Conservation (phyloP, 2,888 invertebrate species). For the Ophion ventricosus region DNA sequence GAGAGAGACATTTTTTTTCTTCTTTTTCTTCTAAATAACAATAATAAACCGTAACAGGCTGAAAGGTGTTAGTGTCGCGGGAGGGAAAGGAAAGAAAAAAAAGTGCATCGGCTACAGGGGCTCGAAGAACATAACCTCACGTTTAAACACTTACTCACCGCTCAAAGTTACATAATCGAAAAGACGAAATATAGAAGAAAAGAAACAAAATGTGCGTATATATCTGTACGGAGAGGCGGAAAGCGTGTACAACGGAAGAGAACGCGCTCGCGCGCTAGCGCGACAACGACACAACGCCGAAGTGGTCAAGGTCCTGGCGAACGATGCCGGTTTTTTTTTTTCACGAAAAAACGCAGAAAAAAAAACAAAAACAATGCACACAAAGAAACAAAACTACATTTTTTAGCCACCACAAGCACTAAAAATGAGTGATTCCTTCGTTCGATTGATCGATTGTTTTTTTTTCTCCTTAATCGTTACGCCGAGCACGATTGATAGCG, state of each 20-base stretch:
- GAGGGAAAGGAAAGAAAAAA: background rate
- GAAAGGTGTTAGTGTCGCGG: constrained; percentile 10
- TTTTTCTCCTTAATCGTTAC: constrained; percentile 25
- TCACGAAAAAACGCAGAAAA: constrained; percentile 19
- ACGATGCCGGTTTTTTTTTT: constrained; percentile 50
- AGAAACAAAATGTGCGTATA: constrained; percentile 14
- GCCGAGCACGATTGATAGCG: constrained; percentile 27
- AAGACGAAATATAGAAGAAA: constrained; percentile 35
- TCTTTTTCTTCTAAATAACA: constrained; percentile 35
- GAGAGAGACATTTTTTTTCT: constrained; percentile 51
- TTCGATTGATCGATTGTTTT: constrained; percentile 2
- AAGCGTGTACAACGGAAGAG: constrained; percentile 64
- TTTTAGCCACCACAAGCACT: constrained; percentile 21
- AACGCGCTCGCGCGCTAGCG: constrained; percentile 51
- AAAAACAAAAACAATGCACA: constrained; percentile 50
- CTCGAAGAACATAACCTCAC: constrained; percentile 80
- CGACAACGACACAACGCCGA: constrained; percentile 52
- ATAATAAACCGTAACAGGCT: background rate
- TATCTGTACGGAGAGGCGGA: constrained; percentile 54
- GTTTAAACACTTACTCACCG: constrained; percentile 71
- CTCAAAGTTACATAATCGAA: constrained; percentile 79
- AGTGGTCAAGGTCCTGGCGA: constrained; percentile 47
- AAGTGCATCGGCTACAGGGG: constrained; percentile 57
- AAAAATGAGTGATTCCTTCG: constrained; percentile 23
- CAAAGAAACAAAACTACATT: constrained; percentile 27